These are phyloP conservation scores for Chymomyza caudatula DNA, from an alignment of 2,888 invertebrate species.

Conservation along the genomic window DNA sequence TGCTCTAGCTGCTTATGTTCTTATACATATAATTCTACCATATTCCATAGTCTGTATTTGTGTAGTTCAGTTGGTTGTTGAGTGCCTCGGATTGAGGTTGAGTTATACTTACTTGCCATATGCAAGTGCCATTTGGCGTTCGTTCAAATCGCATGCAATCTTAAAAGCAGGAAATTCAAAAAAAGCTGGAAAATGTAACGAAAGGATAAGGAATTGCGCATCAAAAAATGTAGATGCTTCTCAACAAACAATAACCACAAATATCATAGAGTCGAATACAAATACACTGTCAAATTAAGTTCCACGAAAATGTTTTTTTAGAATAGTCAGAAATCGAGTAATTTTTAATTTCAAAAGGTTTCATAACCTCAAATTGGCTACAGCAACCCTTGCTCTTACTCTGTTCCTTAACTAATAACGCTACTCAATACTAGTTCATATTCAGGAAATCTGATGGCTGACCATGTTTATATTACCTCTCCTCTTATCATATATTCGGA, in stretches of 20 bases:
- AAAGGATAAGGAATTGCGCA: neutral
- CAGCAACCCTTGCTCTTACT: no score
- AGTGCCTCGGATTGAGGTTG: neutral
- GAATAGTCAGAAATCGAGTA: no score
- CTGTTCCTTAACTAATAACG: no score
- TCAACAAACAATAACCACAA: neutral
- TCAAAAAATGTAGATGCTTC: neutral
- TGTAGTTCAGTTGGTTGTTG: neutral
- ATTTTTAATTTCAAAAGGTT: no score
- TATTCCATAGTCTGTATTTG: neutral
- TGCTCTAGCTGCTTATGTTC: neutral
- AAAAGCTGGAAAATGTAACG: neutral
- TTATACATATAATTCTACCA: neutral
- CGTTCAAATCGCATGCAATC: neutral
- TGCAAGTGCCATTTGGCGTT: neutral
- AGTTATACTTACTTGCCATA: neutral
- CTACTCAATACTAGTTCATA: no score
- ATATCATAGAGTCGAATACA: neutral
- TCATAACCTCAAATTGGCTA: no score
- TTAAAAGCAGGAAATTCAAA: neutral
- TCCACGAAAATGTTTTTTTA: no score
- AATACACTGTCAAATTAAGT: neutral
- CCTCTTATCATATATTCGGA: no score
- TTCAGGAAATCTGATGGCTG: no score
- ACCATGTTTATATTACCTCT: no score